Base-by-base conservation (phyloP, 2,113 vertebrate species). In the Thunnus maccoyii region DNA sequence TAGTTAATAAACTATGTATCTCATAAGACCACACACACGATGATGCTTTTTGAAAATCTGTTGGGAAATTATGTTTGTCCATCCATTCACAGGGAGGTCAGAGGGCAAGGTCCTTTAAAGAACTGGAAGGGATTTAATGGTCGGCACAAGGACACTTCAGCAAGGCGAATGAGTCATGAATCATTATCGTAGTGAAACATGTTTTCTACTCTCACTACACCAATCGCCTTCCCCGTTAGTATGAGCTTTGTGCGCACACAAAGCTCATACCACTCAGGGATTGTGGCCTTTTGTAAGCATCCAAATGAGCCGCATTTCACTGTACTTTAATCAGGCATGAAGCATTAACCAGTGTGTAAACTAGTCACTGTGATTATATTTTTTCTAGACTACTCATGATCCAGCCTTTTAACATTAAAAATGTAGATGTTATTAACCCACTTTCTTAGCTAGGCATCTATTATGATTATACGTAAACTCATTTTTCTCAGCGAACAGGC, bases 401-500 rank as follows among this genome's bases (percentile, higher is more conserved):
- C 65, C 50, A 41, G 51, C 55, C 20, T 64, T 78, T 71, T 76
- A 12, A 62, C 81, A 89, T 91, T 86, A 89, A 86, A 89, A 89
- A 86, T 88, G 78, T 51, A 83, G 63, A 87, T 47, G 78, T 71
- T 74, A 90, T 88, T 86, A 90, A 62, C 80, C 74, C 50, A 83
- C 73, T 87, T 85, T 84, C 55, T 46, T 22, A 3, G 13, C 48
- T 32, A 73, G 76, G 17, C 74, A 56, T 73, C 56, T 55, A 72
- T 80, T 69, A 51, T 76, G 76, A 82, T 89, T 83, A 73, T 61
- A n/a, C 48, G 25, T 50, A 60, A 71, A 67, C 30, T 73, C 1
- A 32, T 84, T 84, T 54, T 61, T 71, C 56, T 51, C 36, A 18
- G 16, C 41, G 68, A 73, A 60, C 5, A n/a, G 25, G n/a, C 54